Conservation (phyloP, 2,113 vertebrate species). For the Pomatorhinus ruficollis region DNA sequence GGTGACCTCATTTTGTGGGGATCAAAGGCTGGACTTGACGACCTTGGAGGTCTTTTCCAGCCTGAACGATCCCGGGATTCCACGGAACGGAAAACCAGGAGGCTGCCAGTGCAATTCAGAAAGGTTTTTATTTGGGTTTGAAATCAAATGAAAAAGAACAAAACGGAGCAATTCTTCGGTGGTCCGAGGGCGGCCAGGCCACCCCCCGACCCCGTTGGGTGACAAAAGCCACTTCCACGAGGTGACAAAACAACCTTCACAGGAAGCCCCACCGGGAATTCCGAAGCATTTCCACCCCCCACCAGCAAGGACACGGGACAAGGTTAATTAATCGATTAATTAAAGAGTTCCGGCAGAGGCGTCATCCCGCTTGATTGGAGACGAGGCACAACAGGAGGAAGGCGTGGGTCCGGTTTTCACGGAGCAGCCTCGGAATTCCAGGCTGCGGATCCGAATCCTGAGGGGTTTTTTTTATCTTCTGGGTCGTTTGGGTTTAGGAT, state of each 20-base stretch:
- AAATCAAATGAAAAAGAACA: neutral
- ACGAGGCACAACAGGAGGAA: neutral
- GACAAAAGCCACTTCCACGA: neutral
- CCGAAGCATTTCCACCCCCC: neutral
- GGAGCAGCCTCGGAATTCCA: neutral
- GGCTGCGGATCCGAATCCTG: rapidly evolving
- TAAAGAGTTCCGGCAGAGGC: neutral
- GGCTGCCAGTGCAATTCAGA: neutral
- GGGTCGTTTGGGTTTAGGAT: rapidly evolving
- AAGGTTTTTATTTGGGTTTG: neutral
- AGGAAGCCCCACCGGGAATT: neutral
- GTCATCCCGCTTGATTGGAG: neutral
- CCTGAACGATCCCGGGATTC: neutral
- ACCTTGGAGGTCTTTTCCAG: neutral
- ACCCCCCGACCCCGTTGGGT: rapidly evolving
- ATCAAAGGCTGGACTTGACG: neutral
- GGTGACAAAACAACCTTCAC: neutral
- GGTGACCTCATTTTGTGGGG: neutral
- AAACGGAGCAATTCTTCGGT: neutral
- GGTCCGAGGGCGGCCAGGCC: neutral
- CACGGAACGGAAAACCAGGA: neutral
- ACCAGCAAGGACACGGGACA: neutral
- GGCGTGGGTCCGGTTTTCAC: neutral
- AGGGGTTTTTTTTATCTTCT: rapidly evolving
- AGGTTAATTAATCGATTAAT: neutral